A percentile compares a stretch with the other conserved stretches of the same genome.
These are phyloP conservation scores for Leptoteleia sp. DNA, from an alignment of 1,140 invertebrate species.

Conservation along the genomic window DNA sequence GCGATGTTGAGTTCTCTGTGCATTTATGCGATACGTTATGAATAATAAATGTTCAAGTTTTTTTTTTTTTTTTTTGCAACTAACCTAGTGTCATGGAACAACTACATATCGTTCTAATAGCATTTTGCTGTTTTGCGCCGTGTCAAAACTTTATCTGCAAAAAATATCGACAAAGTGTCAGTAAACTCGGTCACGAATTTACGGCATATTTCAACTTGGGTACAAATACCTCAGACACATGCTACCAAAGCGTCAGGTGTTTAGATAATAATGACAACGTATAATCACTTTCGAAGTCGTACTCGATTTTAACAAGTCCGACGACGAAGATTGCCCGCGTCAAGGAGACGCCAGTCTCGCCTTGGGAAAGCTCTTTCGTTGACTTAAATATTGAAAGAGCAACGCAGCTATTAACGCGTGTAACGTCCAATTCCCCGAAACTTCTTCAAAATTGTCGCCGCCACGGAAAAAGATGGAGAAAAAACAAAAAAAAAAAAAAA, in stretches of 20 bases:
- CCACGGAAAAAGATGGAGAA: too few relatives aligned
- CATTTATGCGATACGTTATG: constrained; percentile 24
- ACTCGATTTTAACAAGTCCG: constrained; percentile 32
- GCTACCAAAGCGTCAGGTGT: constrained; percentile 56
- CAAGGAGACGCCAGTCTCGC: constrained; percentile 8
- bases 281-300: constrained; percentile 51
- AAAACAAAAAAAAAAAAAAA: too few relatives aligned
- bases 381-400: constrained; percentile 30
- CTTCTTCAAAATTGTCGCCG: neutral
- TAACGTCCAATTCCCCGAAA: constrained; percentile 5
- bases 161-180: constrained; percentile 66
- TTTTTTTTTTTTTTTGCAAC: too few relatives aligned
- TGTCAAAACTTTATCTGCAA: constrained; percentile 63
- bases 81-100: constrained; percentile 8
- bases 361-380: neutral
- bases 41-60: constrained; percentile 47
- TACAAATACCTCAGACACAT: constrained; percentile 63
- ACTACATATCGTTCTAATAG: constrained; percentile 55
- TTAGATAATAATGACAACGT: constrained; percentile 60
- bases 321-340: constrained; percentile 22
- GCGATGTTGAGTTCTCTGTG: constrained; percentile 14
- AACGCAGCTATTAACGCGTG: constrained; percentile 15
- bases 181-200: constrained; percentile 65
- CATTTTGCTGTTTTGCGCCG: constrained; percentile 57
- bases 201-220: constrained; percentile 57